These are phyloP conservation scores for Pseudopipra pipra DNA, from an alignment of 2,113 vertebrate species.

Conservation along the genomic window DNA sequence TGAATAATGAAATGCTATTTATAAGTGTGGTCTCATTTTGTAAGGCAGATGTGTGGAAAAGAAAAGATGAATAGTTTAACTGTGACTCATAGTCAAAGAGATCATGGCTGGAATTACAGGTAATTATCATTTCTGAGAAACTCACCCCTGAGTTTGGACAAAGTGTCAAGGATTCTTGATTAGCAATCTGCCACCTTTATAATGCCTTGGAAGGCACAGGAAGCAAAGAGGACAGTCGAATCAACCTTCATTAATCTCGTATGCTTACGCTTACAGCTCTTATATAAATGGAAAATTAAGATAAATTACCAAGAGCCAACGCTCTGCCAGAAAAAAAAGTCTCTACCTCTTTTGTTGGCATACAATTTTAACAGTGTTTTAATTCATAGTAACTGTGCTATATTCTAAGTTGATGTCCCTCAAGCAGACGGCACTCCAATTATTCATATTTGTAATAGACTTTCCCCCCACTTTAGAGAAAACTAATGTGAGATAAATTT, in stretches of 20 bases:
- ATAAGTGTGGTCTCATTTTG: neutral
- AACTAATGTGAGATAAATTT: neutral
- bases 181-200: neutral
- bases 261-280: conserved; percentile 4
- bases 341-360: neutral
- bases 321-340: neutral
- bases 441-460: neutral
- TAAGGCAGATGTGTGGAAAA: neutral
- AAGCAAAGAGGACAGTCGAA: neutral
- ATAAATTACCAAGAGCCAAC: conserved; percentile 7
- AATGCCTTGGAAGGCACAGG: neutral
- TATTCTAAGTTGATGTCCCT: neutral
- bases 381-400: neutral
- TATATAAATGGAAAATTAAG: conserved; percentile 21
- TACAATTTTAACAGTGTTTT: neutral
- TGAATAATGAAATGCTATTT: neutral
- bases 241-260: conserved; percentile 32
- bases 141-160: neutral
- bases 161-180: neutral
- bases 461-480: neutral
- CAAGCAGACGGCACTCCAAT: conserved; percentile 38
- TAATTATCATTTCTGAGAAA: neutral
- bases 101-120: neutral
- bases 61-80: neutral
- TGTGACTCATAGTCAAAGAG: neutral